Conservation (phyloP, 1,140 invertebrate genomes). For the Eumaeus atala region DNA sequence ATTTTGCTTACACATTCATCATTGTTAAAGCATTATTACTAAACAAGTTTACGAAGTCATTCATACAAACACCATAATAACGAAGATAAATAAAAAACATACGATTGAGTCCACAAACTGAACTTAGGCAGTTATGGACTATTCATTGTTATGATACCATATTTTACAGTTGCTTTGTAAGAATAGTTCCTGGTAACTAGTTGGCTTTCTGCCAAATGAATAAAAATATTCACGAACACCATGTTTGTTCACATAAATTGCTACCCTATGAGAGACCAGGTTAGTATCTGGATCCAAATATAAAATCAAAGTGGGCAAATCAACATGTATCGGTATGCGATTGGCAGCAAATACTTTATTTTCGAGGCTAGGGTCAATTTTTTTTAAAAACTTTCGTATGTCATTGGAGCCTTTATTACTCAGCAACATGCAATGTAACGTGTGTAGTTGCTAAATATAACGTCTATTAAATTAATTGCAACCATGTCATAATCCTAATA, state of each 20-base stretch:
- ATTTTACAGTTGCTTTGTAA: constrained; percentile 10
- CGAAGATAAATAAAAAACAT: constrained; percentile 13
- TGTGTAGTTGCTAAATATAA: constrained; percentile 5
- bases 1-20: constrained; percentile 9
- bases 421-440: constrained; percentile 1
- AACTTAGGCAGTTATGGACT: constrained; percentile 13
- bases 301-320: no score
- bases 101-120: constrained; percentile 9
- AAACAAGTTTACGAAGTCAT: constrained; percentile 14
- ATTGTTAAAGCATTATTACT: constrained; percentile 15
- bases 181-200: constrained; percentile 11
- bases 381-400: constrained; percentile 12
- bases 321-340: no score
- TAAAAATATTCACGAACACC: constrained; percentile 15
- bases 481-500: constrained; percentile 15
- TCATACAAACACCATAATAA: constrained; percentile 13
- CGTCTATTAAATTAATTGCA: constrained; percentile 3
- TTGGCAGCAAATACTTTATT: constrained; percentile 12
- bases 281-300: constrained; percentile 3
- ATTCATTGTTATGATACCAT: constrained; percentile 13
- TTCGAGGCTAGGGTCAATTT: constrained; percentile 1
- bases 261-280: constrained; percentile 14
- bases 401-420: constrained; percentile 9
- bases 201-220: constrained; percentile 16
- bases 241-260: constrained; percentile 13